Evolutionary conservation across 2,888 invertebrate species (phyloP), one percentile per base, ranked within the genome.

Genomic region (Sphaeridia pumilis): DNA sequence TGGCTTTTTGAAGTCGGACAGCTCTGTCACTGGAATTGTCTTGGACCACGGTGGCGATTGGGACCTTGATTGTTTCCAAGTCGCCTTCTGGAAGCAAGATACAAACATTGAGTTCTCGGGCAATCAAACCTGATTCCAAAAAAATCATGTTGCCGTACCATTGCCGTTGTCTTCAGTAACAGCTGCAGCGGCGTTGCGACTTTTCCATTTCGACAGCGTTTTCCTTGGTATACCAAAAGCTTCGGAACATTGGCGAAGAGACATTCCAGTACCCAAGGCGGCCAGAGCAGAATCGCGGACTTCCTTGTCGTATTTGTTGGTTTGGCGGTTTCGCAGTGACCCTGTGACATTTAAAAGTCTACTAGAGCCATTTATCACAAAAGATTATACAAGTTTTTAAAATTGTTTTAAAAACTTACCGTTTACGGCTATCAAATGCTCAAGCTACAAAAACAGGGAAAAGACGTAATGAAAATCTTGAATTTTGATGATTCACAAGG

Each of bases 191-290:
- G 51, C 14, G 2, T 31, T 48, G 12, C 59, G 61, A 28, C 55
- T 57, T 54, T 61, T 64, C 64, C 64, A 64, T 38, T 64, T 64
- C 12, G 62, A 58, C 7, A 64, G 42, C 1, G 64, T 63, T 44
- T 64, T 64, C 45, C 60, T 54, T 42, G 64, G 62, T 50, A 64
- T 58, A 7, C 59, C 58, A 44, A 59, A 61, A 7, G 57, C 55
- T 48, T 63, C 64, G 38, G 64, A 60, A 49, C 60, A 61, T 51
- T 64, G 61, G 1, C 61, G 49, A 7, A 64, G 38, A 21, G 60
- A 56, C 57, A 64, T 59, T 28, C 64, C 64, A n/a, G 58, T 56
- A 36, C 56, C 52, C 10, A 64, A 56, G 25, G 60, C 58, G 44
- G 58, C 56, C 47, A 61, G 44, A 41, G 58, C 64, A 31, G 59